phyloP scores from a whole-genome alignment of 2,888 invertebrate species.

The Amorpha juglandis region DNA sequence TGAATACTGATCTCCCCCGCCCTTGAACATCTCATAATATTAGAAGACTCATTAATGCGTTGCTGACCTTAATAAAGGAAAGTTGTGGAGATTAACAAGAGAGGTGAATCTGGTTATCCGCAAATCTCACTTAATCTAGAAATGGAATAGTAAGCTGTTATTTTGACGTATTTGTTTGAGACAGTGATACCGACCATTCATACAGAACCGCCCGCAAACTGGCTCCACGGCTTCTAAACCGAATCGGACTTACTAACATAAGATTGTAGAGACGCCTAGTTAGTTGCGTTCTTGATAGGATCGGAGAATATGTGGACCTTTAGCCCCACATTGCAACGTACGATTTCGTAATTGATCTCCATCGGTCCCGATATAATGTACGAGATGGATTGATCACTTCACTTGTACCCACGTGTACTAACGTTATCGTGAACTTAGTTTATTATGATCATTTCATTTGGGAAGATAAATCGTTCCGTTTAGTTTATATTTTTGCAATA shows the following conservation, averaged over 20 bases:
- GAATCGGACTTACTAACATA: background rate
- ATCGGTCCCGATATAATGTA: constrained; percentile 7
- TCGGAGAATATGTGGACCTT: constrained; percentile 8
- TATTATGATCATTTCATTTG: constrained; percentile 7
- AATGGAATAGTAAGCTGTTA: no score
- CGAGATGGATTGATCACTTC: constrained; percentile 11
- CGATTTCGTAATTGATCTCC: constrained; percentile 18
- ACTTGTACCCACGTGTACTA: background rate
- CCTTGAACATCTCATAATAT: no score
- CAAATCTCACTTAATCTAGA: no score
- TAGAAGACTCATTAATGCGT: no score
- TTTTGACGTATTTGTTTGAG: no score
- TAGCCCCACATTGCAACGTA: constrained; percentile 11
- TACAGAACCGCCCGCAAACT: no score
- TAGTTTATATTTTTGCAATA: constrained; percentile 1
- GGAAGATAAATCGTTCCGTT: constrained; percentile 1
- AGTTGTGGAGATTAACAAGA: no score
- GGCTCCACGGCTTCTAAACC: no score
- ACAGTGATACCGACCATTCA: no score
- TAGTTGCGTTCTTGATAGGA: constrained; percentile 1
- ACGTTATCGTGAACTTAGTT: constrained; percentile 7
- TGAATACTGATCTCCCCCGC: no score
- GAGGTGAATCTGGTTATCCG: no score
- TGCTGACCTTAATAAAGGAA: no score
- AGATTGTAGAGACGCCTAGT: background rate